Evolutionary conservation across 2,797 vertebrate species (phyloP).

Genomic region (Peromyscus nudipes): DNA sequence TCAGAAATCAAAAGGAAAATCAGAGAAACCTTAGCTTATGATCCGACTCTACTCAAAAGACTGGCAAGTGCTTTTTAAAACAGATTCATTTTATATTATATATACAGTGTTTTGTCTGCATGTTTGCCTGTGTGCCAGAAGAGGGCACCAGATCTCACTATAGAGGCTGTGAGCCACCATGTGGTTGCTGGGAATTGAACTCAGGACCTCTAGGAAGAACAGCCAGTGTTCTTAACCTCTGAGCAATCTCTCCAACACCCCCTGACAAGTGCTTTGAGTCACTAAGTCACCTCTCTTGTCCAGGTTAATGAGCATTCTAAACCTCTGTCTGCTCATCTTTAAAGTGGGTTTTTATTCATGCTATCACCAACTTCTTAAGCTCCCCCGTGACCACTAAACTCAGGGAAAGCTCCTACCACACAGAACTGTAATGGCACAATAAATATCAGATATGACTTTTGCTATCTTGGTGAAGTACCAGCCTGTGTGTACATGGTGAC

Average conservation of each 20-base stretch:
- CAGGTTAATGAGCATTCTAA: background rate
- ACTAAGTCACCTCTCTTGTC: background rate
- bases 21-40: conserved; percentile 33
- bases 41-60: conserved; percentile 1
- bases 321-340: conserved; percentile 24
- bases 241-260: background rate
- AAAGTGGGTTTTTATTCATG: conserved; percentile 22
- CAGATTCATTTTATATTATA: background rate
- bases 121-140: background rate
- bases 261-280: background rate
- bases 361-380: background rate
- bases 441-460: background rate
- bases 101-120: background rate
- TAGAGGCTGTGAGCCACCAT: background rate
- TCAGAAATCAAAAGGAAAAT: conserved; percentile 42
- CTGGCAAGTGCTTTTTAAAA: background rate
- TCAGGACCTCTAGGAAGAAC: background rate
- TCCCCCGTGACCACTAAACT: background rate
- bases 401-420: background rate
- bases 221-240: background rate
- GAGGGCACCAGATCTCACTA: background rate
- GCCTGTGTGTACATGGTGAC: background rate
- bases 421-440: background rate
- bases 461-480: conserved; percentile 47
- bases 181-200: background rate